Conservation (phyloP, 2,797 vertebrate genomes). For the Glossophaga mutica region DNA sequence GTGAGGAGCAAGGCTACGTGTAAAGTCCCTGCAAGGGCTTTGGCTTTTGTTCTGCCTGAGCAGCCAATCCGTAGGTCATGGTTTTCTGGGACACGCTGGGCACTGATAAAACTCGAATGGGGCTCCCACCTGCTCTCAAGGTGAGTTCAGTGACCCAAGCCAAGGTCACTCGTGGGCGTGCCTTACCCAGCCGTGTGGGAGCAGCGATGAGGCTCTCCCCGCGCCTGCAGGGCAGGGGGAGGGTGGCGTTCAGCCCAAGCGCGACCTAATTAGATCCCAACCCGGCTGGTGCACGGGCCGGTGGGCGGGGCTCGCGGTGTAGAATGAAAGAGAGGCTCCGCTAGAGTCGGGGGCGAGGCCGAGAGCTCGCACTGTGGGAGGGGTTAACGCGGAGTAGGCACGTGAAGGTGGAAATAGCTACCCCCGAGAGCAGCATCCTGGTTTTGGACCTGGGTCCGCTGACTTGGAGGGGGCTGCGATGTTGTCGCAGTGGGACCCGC, state of each 20-base stretch:
- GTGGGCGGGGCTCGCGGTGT: neutral
- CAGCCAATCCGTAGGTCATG: neutral
- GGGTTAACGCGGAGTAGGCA: rapidly evolving
- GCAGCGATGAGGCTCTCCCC: rapidly evolving
- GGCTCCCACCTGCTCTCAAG: neutral
- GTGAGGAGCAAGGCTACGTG: neutral
- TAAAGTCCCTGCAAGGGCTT: neutral
- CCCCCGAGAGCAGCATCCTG: rapidly evolving
- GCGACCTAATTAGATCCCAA: neutral
- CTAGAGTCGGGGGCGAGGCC: neutral
- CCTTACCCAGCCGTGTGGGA: neutral
- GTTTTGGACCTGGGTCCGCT: neutral
- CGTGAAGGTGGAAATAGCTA: neutral
- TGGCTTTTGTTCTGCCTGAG: neutral
- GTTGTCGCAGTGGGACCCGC: neutral
- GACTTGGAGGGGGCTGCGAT: neutral
- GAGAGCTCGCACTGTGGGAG: neutral
- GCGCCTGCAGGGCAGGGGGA: too few relatives aligned
- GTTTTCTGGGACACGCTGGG: neutral
- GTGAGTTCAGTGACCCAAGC: neutral
- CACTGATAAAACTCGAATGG: neutral
- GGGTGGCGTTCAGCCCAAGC: neutral
- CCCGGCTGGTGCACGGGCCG: neutral
- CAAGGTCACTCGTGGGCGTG: neutral
- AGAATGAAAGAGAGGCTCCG: neutral